These are phyloP conservation scores for Psophia crepitans DNA, from an alignment of 2,113 vertebrate species.

Conservation along the genomic window DNA sequence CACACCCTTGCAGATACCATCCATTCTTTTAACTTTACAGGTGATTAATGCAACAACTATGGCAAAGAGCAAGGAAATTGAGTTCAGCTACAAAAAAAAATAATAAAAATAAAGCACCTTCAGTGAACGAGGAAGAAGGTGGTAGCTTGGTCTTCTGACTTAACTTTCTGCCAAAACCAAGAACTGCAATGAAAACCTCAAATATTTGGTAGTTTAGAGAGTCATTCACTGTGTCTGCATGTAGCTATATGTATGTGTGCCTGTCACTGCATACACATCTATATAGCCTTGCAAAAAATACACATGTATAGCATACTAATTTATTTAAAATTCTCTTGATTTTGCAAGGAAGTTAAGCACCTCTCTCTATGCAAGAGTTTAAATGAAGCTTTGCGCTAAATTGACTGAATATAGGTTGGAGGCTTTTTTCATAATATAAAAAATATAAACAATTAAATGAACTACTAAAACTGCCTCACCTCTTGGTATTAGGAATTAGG, in stretches of 20 bases:
- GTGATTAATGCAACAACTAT: background rate
- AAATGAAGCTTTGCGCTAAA: background rate
- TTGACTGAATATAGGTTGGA: background rate
- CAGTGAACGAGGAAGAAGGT: background rate
- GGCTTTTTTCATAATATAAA: background rate
- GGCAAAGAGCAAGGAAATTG: background rate
- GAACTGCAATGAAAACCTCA: background rate
- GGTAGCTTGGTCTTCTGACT: background rate
- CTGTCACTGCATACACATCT: rapidly evolving
- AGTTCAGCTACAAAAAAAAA: too few species aligned
- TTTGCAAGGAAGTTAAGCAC: background rate
- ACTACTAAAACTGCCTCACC: background rate
- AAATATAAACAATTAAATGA: background rate
- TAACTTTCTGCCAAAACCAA: background rate
- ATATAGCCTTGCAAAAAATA: background rate
- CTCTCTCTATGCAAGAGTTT: background rate
- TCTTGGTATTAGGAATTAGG: background rate
- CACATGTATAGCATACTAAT: rapidly evolving
- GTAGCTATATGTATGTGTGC: rapidly evolving
- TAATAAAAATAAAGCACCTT: background rate
- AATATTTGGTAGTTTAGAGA: background rate
- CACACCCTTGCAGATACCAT: background rate
- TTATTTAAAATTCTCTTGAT: background rate
- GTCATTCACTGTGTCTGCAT: background rate
- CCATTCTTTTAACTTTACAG: background rate